Evolutionary conservation across 2,113 vertebrate species (phyloP), one percentile per base, ranked within the genome.

Genomic region (Panurus biarmicus): DNA sequence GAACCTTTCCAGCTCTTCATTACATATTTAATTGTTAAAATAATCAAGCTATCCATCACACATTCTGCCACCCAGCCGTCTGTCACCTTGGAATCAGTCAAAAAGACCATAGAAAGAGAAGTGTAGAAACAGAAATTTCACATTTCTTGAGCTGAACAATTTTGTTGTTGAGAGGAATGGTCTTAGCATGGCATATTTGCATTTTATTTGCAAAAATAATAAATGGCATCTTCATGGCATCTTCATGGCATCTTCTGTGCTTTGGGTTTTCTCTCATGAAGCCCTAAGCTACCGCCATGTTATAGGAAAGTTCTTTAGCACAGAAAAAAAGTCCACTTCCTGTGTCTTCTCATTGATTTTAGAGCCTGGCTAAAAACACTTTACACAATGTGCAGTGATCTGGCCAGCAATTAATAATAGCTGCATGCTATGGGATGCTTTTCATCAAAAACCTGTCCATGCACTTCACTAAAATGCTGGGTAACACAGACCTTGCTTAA

Each of bases 11-110:
- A 97, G 92, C 77, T 89, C 90, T 97, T 97, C 96, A 96, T 97
- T 96, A 96, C 94, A 93, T 97, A 97, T 96, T 97, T 97, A 97
- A 97, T 97, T 97, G 96, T 97, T 97, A 97, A 96, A 96, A 96
- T 97, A 97, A 97, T 97, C 96, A 97, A 97, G 96, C 72, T 96
- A 96, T 96, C 90, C 75, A 95, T 97, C 96, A 97, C 60, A 78
- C 28, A 40, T 79, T 85, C 90, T 94, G 81, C 94, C 95, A 94
- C 94, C 93, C 91, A 92, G 94, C 97, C 69, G 2, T 91, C 95
- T 95, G 90, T 97, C 96, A 95, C 95, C 86, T 95, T 94, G 79
- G 81, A 93, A 86, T 85, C 84, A 87, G 62, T 90, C 89, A 87
- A 76, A 89, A 44, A 65, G 53, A 85, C 70, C 64, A 60, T 4